phyloP scores from a whole-genome alignment of 1,140 invertebrate genomes.

The Cyclina sinensis region DNA sequence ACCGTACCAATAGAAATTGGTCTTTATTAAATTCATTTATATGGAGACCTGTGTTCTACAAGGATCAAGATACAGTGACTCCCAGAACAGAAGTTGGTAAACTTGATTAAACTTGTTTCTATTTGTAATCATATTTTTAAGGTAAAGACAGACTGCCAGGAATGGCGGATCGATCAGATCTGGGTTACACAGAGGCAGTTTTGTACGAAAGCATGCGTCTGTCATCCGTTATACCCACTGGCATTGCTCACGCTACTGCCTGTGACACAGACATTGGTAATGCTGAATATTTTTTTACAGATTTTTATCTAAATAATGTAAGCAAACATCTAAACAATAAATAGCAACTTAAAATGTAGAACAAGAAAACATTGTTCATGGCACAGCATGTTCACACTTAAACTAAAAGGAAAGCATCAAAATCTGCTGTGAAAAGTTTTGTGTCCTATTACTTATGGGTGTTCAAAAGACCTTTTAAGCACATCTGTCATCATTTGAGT shows the following conservation, averaged over 20 bases:
- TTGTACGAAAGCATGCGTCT: conserved; percentile 71
- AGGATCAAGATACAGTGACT: too few relatives aligned
- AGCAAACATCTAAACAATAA: too few relatives aligned
- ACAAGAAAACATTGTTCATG: too few relatives aligned
- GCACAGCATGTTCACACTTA: too few relatives aligned
- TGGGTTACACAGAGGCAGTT: conserved; percentile 71
- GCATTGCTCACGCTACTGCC: conserved; percentile 36
- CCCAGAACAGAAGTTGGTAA: conserved; percentile 69
- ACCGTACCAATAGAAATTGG: conserved; percentile 49
- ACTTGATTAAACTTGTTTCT: conserved; percentile 67
- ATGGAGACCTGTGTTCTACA: too few relatives aligned
- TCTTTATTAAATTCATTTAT: conserved; percentile 62
- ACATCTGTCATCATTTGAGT: too few relatives aligned
- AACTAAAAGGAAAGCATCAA: too few relatives aligned
- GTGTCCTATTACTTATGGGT: too few relatives aligned
- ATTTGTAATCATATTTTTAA: neutral
- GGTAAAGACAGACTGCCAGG: conserved; percentile 46
- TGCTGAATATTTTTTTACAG: neutral
- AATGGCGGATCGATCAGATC: conserved; percentile 29
- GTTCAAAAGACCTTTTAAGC: too few relatives aligned
- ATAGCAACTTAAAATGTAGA: too few relatives aligned
- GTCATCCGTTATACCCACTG: conserved; percentile 34
- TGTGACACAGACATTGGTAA: conserved; percentile 64
- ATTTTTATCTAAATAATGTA: too few relatives aligned
- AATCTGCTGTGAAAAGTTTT: too few relatives aligned